Conservation (phyloP, 2,797 vertebrate genomes). For the Chaetodon trifasciatus region DNA sequence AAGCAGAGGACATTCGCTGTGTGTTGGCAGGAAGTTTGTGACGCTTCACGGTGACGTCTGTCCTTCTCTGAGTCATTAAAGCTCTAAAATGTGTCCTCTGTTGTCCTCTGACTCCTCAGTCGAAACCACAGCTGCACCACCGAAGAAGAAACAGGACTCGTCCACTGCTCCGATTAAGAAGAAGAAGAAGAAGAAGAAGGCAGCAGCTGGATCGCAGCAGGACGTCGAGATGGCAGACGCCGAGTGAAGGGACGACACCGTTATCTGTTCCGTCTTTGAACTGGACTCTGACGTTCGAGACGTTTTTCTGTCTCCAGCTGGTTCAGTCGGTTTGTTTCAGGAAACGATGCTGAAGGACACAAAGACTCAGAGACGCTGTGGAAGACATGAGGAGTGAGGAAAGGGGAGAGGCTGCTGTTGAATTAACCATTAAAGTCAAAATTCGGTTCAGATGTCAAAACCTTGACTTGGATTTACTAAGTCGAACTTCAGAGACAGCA, state of each 20-base stretch:
- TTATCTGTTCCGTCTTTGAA: background rate
- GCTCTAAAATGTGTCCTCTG: background rate
- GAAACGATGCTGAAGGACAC: no score
- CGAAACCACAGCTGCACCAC: slow-evolving; percentile 43
- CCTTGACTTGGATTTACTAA: no score
- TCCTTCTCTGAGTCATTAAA: background rate
- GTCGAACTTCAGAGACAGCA: no score
- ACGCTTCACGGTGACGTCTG: background rate
- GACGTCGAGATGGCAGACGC: slow-evolving; percentile 73
- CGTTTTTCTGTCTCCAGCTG: background rate
- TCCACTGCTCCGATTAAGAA: slow-evolving; percentile 20
- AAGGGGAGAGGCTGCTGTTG: background rate
- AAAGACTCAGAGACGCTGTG: background rate
- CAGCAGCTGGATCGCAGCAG: background rate
- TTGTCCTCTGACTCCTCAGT: slow-evolving; percentile 63
- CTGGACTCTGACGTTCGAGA: background rate
- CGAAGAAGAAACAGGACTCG: slow-evolving; percentile 30
- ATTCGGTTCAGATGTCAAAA: background rate
- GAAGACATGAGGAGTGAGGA: background rate
- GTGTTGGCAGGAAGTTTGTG: background rate
- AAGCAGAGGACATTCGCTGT: no score
- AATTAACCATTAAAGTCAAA: background rate
- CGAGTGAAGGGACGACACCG: slow-evolving; percentile 43
- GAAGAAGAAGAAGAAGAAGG: slow-evolving; percentile 42
- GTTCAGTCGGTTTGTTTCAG: background rate